A percentile compares a stretch with the other conserved stretches of the same genome.
phyloP scores from a whole-genome alignment of 2,888 invertebrate species.

The Latrodectus hesperus region DNA sequence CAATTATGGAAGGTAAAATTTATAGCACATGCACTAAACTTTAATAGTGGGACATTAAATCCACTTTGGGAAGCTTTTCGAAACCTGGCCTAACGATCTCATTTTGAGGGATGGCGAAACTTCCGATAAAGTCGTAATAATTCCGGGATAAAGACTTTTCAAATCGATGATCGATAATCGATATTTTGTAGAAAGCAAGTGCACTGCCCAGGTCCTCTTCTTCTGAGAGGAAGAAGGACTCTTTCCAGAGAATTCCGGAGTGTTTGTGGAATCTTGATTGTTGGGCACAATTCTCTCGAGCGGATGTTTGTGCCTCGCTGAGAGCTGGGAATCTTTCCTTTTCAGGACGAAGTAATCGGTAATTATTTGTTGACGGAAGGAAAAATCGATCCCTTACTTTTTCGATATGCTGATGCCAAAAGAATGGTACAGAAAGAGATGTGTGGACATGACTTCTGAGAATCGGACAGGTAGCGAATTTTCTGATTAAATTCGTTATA shows the following conservation, averaged over 20 bases:
- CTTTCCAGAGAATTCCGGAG: slow-evolving; percentile 1
- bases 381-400: background rate
- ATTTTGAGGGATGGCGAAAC: slow-evolving; percentile 41
- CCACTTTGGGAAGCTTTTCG: slow-evolving; percentile 9
- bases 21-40: slow-evolving; percentile 36
- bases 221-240: background rate
- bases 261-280: slow-evolving; percentile 5
- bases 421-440: too few species aligned
- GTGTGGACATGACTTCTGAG: too few species aligned
- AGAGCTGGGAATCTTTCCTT: background rate
- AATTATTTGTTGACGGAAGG: background rate
- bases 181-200: slow-evolving; percentile 6
- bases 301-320: background rate
- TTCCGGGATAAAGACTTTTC: slow-evolving; percentile 50
- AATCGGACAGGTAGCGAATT: too few species aligned
- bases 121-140: slow-evolving; percentile 55
- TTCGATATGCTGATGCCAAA: too few species aligned
- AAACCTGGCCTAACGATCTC: slow-evolving; percentile 37
- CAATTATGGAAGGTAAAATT: slow-evolving; percentile 50
- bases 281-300: background rate
- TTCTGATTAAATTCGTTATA: too few species aligned
- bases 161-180: slow-evolving; percentile 55
- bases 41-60: slow-evolving; percentile 48
- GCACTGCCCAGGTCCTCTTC: background rate
- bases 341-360: background rate